Conservation (phyloP, 2,888 invertebrate genomes). For the Lepetodrilus schrolli region DNA sequence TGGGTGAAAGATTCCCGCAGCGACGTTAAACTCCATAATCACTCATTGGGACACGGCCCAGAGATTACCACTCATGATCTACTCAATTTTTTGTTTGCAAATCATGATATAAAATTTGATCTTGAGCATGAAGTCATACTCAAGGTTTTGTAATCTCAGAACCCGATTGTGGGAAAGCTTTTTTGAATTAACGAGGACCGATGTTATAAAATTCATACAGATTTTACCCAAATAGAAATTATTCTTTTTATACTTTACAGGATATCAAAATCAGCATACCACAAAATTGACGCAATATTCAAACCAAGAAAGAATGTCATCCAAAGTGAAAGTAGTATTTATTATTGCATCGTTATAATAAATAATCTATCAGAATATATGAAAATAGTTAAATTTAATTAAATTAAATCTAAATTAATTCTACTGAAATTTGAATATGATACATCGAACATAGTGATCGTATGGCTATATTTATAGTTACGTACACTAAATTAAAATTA, state of each 20-base stretch:
- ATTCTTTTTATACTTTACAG: conserved; percentile 48
- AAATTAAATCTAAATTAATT: not conserved
- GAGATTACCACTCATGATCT: no score
- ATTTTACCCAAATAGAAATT: not conserved
- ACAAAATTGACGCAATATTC: conserved; percentile 69
- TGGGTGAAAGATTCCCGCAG: no score
- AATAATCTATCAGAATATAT: not conserved
- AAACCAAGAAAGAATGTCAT: conserved; percentile 65
- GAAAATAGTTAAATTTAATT: not conserved
- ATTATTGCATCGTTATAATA: not conserved
- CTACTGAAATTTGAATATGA: not conserved
- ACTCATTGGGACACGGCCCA: no score
- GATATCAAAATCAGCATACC: conserved; percentile 58
- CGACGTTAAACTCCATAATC: no score
- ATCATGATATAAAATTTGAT: no score
- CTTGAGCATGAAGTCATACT: no score
- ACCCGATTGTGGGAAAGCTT: no score
- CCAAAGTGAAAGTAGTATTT: conserved; percentile 50
- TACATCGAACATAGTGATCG: not conserved
- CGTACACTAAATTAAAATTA: no score
- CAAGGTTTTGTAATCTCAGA: no score
- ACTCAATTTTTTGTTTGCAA: no score
- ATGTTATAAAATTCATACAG: not conserved
- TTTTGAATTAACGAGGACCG: no score
- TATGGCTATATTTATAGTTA: no score